Evolutionary conservation across 2,888 invertebrate species (phyloP).

Genomic region (Diaperis boleti): DNA sequence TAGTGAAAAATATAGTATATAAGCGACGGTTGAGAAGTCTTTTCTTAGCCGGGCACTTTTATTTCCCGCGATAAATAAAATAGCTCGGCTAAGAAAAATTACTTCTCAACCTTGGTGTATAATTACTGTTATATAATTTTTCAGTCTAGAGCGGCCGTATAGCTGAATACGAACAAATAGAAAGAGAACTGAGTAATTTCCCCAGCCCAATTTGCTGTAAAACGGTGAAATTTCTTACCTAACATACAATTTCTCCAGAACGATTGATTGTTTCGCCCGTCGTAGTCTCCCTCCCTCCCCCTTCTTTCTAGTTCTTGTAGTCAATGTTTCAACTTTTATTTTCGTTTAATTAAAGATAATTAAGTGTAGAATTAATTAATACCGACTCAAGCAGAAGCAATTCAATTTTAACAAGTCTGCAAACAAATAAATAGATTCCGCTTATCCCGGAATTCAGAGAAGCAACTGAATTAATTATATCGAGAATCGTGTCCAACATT

Average conservation of each 20-base stretch:
- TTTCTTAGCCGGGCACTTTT: too few relatives aligned
- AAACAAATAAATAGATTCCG: slow-evolving; percentile 36
- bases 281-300: slow-evolving; percentile 12
- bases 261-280: slow-evolving; percentile 35
- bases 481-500: slow-evolving; percentile 25
- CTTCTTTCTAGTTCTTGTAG: slow-evolving; percentile 6
- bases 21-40: too few relatives aligned
- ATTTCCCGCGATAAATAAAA: too few relatives aligned
- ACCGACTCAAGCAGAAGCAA: slow-evolving; percentile 26
- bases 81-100: too few relatives aligned
- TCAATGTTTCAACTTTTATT: slow-evolving; percentile 24
- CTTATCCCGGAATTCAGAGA: slow-evolving; percentile 19
- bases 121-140: too few relatives aligned
- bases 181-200: slow-evolving; percentile 38
- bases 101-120: too few relatives aligned
- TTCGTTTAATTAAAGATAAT: slow-evolving; percentile 38
- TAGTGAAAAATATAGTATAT: too few relatives aligned
- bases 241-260: slow-evolving; percentile 38
- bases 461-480: slow-evolving; percentile 36
- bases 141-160: too few relatives aligned
- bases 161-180: too few relatives aligned
- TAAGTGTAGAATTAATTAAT: slow-evolving; percentile 35
- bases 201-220: slow-evolving; percentile 37
- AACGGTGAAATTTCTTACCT: slow-evolving; percentile 38
- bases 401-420: slow-evolving; percentile 32